Base-by-base conservation (phyloP, 1,140 invertebrate species). In the Nymphalis io region DNA sequence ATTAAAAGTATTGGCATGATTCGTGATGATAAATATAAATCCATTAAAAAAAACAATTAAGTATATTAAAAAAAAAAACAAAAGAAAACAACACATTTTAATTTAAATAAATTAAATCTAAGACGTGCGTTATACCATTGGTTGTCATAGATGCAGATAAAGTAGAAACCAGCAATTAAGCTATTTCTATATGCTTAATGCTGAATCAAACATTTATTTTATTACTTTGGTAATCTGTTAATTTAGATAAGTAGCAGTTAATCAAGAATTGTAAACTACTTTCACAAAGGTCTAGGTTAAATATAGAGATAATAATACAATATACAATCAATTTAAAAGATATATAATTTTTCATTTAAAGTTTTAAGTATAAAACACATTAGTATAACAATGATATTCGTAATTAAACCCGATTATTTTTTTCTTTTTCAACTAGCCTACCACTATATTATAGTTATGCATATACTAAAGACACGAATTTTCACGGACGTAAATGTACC, bases 211-310 rank as follows among this genome's bases (percentile, higher is more conserved):
- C 8, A 10, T 20, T 6, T 53, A 53, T 53, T 53, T 53, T 21
- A 53, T 53, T 53, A 21, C 20, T 21, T 53, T 53, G 0, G 20
- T 15, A 53, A 53, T 53, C 20, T 21, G 20, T 20, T 53, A 21
- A 53, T 53, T 53, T 21, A 53, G 18, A 53, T 53, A 21, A 53
- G 18, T 8, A 21, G 48, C 44, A n/a, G n/a, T n/a, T 46, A 53
- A 21, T 53, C 48, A 53, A 13, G 15, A 1, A 15, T 21, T 11
- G 20, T 53, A 12, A 21, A 21, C 48, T 12, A 53, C 48, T 53
- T 23, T 53, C 20, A 46, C 15, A 21, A 21, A 53, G 48, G 48
- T 53, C 48, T 21, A 53, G 20, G 20, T 53, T 23, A 53, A 53
- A 21, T 53, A 21, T 8, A 21, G 4, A 21, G 48, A 53, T 53